These are phyloP conservation scores for Mythimna vitellina DNA, from an alignment of 2,888 invertebrate genomes.

Conservation along the genomic window DNA sequence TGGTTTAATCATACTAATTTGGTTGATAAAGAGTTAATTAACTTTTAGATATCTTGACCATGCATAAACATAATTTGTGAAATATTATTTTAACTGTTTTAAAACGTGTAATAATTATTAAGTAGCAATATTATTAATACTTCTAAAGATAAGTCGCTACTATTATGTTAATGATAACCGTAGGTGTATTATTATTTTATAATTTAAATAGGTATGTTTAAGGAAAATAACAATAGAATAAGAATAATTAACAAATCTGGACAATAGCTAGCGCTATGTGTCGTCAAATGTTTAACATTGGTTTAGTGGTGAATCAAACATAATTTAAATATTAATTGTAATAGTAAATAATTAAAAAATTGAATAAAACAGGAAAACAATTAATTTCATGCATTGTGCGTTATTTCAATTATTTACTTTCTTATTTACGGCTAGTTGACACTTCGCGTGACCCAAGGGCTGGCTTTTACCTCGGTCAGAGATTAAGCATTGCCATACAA, in stretches of 20 bases:
- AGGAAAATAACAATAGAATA: slow-evolving; percentile 47
- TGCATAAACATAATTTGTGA: background rate
- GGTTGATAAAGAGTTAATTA: slow-evolving; percentile 1
- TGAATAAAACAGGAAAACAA: background rate
- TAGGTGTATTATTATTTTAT: slow-evolving; percentile 35
- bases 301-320: slow-evolving; percentile 45
- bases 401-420: background rate
- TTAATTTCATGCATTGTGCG: background rate
- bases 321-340: background rate
- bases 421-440: no score
- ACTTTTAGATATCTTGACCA: background rate
- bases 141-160: slow-evolving; percentile 10
- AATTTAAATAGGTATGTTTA: slow-evolving; percentile 22
- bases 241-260: slow-evolving; percentile 49
- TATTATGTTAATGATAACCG: slow-evolving; percentile 1
- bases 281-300: slow-evolving; percentile 1
- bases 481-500: no score
- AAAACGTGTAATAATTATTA: background rate
- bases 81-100: background rate
- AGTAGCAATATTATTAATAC: background rate
- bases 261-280: background rate
- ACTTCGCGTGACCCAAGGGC: no score
- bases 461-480: no score
- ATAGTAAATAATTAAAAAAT: background rate
- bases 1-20: background rate